Base-by-base conservation (phyloP, 2,888 invertebrate species). In the Uropetala carovei region DNA sequence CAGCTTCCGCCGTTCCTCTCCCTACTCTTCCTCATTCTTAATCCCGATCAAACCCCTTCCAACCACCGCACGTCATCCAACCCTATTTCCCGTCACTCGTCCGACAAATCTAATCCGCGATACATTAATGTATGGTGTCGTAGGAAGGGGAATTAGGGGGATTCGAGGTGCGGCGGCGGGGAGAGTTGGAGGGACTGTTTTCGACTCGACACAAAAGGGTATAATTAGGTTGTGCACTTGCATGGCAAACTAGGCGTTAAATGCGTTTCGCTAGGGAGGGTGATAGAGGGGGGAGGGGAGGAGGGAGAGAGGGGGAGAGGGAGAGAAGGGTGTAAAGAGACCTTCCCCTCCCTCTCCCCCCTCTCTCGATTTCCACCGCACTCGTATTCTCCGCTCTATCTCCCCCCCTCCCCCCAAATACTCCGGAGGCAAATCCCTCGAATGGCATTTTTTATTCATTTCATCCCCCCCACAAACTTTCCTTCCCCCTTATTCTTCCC, bases 211-310 rank as follows among this genome's bases (percentile, higher is more conserved):
- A 89, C 64, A 89, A 89, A 68, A 86, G 27, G 89, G 60, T 64
- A 64, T 89, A 64, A 89, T 89, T 89, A 89, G 89, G 89, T 89
- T 89, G 89, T 64, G 89, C 64, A 89, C 89, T 89, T 89, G 89
- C 30, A n/a, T 30, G 64, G 43, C 30, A 64, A 89, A 64, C 64
- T 30, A 64, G 89, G 86, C 89, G 43, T 68, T 64, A 64, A 64
- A 89, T 68, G 89, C 10, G 68, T 18, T n/a, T 0, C 16, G 68
- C 18, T 18, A 2, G 68, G 27, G 75, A 27, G 27, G 22, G 75
- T 18, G 57, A n/a, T 13, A 59, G 85, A 14, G n/a, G 8, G 86
- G 58, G 22, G 11, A 11, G 11, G 9, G 82, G 2, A 18, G 11
- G 75, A 27, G 27, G 22, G 75, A 68, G 57, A n/a, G 27, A 59